Conservation (phyloP, 2,888 invertebrate genomes). For the Thymelicus lineola region DNA sequence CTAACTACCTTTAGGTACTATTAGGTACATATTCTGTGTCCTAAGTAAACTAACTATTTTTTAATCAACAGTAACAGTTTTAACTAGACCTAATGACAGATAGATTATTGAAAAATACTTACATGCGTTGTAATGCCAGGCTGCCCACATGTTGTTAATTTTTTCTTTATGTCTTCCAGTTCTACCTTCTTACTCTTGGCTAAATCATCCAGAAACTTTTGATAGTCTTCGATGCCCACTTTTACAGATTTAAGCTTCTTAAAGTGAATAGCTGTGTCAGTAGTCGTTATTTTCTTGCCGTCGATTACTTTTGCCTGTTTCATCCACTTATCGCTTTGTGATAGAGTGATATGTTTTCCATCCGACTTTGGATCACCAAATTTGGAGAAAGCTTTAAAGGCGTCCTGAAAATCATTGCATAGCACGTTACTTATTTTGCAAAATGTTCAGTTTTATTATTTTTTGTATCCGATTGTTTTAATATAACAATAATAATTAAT, state of each 20-base stretch:
- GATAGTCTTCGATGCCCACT: conserved; percentile 91
- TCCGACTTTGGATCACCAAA: conserved; percentile 95
- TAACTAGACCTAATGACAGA: neutral
- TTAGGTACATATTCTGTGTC: too few species aligned
- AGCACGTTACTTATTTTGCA: too few species aligned
- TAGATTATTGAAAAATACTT: conserved; percentile 49
- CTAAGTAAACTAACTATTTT: too few species aligned
- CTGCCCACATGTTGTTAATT: conserved; percentile 91
- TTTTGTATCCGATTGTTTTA: too few species aligned
- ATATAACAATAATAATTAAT: too few species aligned
- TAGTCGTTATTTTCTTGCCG: conserved; percentile 93
- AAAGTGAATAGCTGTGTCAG: conserved; percentile 95
- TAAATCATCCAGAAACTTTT: conserved; percentile 93
- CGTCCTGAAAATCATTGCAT: conserved; percentile 82
- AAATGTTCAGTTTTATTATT: too few species aligned
- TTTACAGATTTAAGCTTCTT: conserved; percentile 94
- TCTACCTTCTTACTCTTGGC: conserved; percentile 94
- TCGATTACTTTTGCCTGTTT: conserved; percentile 94
- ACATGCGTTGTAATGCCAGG: conserved; percentile 86
- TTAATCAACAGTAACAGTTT: too few species aligned
- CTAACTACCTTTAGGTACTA: too few species aligned
- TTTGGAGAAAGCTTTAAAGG: conserved; percentile 92
- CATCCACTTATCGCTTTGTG: conserved; percentile 97
- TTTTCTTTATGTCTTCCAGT: conserved; percentile 90
- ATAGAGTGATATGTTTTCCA: conserved; percentile 93